phyloP scores from a whole-genome alignment of 2,113 vertebrate species.

The Tricholaema leucomelas region DNA sequence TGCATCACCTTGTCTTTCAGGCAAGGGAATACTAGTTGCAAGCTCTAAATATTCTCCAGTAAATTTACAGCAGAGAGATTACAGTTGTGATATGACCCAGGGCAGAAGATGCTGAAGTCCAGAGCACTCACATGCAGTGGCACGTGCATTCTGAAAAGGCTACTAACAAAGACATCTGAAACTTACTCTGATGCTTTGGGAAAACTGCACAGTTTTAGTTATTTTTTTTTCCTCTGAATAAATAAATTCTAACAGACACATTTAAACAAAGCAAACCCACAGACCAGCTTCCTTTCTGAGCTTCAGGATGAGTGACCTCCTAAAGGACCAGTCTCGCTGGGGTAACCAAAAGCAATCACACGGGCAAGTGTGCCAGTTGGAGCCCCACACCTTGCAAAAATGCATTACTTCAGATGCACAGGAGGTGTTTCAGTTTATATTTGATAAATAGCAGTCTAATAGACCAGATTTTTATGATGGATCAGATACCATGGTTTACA shows the following conservation, averaged over 20 bases:
- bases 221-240: neutral
- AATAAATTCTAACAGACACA: neutral
- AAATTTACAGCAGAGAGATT: neutral
- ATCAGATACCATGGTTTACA: constrained; percentile 1
- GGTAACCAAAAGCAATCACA: neutral
- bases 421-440: neutral
- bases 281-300: neutral
- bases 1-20: neutral
- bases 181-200: rapidly evolving
- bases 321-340: neutral
- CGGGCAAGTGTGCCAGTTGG: rapidly evolving
- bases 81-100: neutral
- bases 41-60: neutral
- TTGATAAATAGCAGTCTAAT: neutral
- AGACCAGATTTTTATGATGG: neutral
- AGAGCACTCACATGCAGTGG: neutral
- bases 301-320: neutral
- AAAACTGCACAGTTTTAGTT: neutral
- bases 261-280: neutral
- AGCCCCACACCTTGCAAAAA: neutral
- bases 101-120: neutral
- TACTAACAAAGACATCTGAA: neutral
- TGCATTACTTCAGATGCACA: neutral
- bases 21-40: neutral
- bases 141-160: neutral